phyloP scores from a whole-genome alignment of 1,140 invertebrate genomes.

The Aphelinus certus region DNA sequence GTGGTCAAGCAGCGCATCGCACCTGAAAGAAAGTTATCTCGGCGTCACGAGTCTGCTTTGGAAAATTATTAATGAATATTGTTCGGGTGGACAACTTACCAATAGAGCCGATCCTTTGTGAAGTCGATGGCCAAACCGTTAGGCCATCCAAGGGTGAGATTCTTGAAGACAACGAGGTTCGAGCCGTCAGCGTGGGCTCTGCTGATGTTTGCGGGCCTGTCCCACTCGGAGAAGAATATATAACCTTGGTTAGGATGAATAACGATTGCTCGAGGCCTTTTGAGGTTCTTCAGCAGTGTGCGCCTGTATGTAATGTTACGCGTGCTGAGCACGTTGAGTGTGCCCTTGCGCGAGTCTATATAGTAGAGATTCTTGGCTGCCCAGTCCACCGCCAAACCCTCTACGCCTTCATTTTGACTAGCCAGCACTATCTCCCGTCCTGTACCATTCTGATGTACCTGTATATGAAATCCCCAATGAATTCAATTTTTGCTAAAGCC shows the following conservation, averaged over 20 bases:
- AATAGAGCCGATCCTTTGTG: conserved; percentile 85
- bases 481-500: too few relatives aligned
- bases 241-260: conserved; percentile 95
- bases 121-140: conserved; percentile 96
- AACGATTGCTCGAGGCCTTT: conserved; percentile 92
- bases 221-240: conserved; percentile 96
- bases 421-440: conserved; percentile 91
- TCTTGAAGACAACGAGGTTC: conserved; percentile 87
- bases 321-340: conserved; percentile 91
- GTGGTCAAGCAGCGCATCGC: conserved; percentile 93
- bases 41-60: too few relatives aligned
- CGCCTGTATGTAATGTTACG: conserved; percentile 84
- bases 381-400: conserved; percentile 97
- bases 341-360: conserved; percentile 95
- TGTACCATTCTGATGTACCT: conserved; percentile 88
- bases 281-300: conserved; percentile 87
- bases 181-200: conserved; percentile 89
- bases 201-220: conserved; percentile 94
- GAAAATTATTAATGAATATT: too few relatives aligned
- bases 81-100: conserved; percentile 61
- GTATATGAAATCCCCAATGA: conserved; percentile 2
- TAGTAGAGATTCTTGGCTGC: conserved; percentile 97
- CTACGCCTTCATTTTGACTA: conserved; percentile 96
- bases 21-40: conserved; percentile 55
- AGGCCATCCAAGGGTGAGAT: conserved; percentile 94